Evolutionary conservation across 2,797 vertebrate species (phyloP).

Genomic region (Columba guinea): DNA sequence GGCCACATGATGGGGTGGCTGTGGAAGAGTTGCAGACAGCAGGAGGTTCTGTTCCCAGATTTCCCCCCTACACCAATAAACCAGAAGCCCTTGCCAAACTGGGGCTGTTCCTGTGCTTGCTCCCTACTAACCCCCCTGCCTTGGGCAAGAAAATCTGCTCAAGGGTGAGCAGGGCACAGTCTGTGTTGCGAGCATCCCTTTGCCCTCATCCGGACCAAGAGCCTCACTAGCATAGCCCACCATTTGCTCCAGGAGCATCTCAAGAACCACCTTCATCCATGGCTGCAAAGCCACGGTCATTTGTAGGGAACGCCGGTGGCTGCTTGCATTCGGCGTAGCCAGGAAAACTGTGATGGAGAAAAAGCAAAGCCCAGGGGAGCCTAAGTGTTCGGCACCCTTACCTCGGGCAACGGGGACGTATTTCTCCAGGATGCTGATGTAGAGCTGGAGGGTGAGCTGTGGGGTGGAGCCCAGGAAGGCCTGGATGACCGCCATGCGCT

Average conservation of each 20-base stretch:
- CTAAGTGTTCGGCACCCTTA: slow-evolving; percentile 45
- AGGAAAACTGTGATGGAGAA: fast-evolving
- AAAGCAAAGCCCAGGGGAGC: neutral
- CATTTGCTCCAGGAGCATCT: neutral
- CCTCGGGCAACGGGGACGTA: slow-evolving; percentile 79
- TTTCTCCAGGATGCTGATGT: slow-evolving; percentile 90
- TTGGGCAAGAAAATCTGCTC: neutral
- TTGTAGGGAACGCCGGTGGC: fast-evolving
- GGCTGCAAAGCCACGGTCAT: neutral
- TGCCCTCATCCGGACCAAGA: neutral
- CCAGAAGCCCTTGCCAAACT: neutral
- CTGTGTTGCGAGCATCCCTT: neutral
- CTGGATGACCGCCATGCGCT: slow-evolving; percentile 93
- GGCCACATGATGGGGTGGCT: fast-evolving
- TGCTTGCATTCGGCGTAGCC: neutral
- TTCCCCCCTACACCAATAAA: neutral
- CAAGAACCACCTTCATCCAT: neutral
- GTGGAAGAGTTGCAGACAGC: neutral
- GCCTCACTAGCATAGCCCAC: neutral
- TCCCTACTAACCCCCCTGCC: fast-evolving
- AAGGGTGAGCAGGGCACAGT: fast-evolving
- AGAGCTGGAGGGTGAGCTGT: slow-evolving; percentile 95
- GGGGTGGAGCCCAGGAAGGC: slow-evolving; percentile 97
- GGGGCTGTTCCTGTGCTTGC: neutral
- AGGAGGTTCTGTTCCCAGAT: neutral